phyloP scores from a whole-genome alignment of 2,113 vertebrate species.

The Cavia aperea region DNA sequence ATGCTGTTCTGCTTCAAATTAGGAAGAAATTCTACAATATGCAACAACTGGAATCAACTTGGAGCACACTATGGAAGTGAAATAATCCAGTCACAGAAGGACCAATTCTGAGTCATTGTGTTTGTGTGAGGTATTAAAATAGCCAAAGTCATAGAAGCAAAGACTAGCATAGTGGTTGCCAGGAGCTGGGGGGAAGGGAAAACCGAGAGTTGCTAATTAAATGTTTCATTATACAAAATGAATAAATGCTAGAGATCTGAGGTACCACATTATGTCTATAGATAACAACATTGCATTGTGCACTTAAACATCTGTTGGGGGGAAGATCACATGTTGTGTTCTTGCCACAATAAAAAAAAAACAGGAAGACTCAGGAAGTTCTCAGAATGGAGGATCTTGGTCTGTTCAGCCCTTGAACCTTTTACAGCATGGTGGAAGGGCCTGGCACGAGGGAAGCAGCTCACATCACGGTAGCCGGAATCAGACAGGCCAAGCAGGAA shows the following conservation, averaged over 20 bases:
- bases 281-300: not conserved
- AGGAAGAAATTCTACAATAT: not conserved
- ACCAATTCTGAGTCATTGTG: not conserved
- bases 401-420: not conserved
- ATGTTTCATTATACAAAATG: not conserved
- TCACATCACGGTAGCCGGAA: not conserved
- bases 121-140: not conserved
- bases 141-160: not conserved
- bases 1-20: not conserved
- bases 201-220: not conserved
- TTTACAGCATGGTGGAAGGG: not conserved
- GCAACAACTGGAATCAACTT: not conserved
- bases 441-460: not conserved
- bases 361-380: not conserved
- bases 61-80: not conserved
- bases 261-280: not conserved
- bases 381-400: not conserved
- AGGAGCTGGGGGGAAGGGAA: not conserved
- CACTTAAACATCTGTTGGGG: not conserved
- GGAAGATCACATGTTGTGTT: not conserved
- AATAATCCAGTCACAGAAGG: not conserved
- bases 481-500: not conserved
- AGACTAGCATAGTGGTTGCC: not conserved
- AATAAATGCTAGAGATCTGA: not conserved
- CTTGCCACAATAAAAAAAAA: not conserved